Evolutionary conservation across 2,888 invertebrate genomes (phyloP).

Genomic region (Amiota minor): DNA sequence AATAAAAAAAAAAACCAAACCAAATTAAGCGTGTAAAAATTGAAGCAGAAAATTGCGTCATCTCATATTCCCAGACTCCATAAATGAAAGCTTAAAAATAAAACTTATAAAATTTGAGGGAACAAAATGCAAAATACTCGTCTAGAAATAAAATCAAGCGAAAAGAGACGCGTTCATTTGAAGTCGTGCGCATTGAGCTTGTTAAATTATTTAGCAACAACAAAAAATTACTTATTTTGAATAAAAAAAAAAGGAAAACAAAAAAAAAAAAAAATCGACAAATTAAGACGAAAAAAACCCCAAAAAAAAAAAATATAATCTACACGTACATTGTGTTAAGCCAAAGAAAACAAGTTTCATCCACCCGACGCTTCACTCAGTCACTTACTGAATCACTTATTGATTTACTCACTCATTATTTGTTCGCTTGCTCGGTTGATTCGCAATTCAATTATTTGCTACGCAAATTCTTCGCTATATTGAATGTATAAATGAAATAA

Average conservation of each 20-base stretch:
- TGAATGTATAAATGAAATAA: background rate
- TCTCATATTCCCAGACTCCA: background rate
- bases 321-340: slow-evolving; percentile 5
- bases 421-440: too few relatives aligned
- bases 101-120: background rate
- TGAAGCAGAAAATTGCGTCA: slow-evolving; percentile 25
- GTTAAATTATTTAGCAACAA: slow-evolving; percentile 11
- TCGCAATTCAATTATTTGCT: slow-evolving; percentile 46
- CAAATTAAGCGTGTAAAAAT: background rate
- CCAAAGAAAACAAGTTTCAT: slow-evolving; percentile 23
- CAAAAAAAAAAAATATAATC: background rate
- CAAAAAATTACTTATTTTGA: slow-evolving; percentile 4
- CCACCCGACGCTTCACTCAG: background rate
- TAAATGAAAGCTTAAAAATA: background rate
- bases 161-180: slow-evolving; percentile 9
- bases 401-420: background rate
- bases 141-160: background rate
- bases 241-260: slow-evolving; percentile 1
- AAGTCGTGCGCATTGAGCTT: slow-evolving; percentile 23
- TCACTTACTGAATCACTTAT: background rate
- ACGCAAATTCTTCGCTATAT: slow-evolving; percentile 40
- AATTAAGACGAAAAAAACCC: background rate
- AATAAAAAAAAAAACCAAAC: background rate
- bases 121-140: background rate
- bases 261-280: background rate